phyloP scores from a whole-genome alignment of 2,113 vertebrate genomes.

The Rhinogobius similis region DNA sequence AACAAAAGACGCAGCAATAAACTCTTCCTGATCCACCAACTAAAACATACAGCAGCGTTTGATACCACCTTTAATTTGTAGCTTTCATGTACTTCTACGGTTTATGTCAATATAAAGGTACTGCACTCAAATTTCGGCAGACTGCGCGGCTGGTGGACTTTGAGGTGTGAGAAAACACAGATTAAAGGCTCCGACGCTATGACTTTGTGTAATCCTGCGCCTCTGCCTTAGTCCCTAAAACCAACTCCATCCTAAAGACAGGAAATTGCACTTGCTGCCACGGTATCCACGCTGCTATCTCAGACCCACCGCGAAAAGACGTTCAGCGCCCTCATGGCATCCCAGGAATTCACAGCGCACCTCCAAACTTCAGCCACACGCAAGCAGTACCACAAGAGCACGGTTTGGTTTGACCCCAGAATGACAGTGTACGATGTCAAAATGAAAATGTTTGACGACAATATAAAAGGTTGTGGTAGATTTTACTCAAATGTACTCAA shows the following conservation, averaged over 20 bases:
- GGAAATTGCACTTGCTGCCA: conserved; percentile 57
- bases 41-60: background rate
- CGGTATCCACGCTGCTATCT: conserved; percentile 28
- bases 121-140: background rate
- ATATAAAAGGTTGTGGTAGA: too few relatives aligned
- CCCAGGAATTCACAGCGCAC: conserved; percentile 32
- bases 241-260: conserved; percentile 49
- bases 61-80: background rate
- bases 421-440: background rate
- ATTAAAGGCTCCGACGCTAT: conserved; percentile 46
- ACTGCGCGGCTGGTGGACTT: conserved; percentile 39
- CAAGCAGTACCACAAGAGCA: background rate
- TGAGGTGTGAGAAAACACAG: conserved; percentile 52
- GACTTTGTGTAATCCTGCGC: conserved; percentile 40
- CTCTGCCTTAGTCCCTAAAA: conserved; percentile 9
- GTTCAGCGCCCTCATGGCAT: conserved; percentile 25
- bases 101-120: background rate
- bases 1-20: too few relatives aligned
- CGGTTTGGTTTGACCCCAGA: background rate
- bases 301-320: conserved; percentile 26
- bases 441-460: too few relatives aligned
- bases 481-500: too few relatives aligned
- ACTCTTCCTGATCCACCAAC: background rate
- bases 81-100: background rate
- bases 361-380: background rate